Evolutionary conservation across 2,888 invertebrate genomes (phyloP).

Genomic region (Lasioglossum marginatum): DNA sequence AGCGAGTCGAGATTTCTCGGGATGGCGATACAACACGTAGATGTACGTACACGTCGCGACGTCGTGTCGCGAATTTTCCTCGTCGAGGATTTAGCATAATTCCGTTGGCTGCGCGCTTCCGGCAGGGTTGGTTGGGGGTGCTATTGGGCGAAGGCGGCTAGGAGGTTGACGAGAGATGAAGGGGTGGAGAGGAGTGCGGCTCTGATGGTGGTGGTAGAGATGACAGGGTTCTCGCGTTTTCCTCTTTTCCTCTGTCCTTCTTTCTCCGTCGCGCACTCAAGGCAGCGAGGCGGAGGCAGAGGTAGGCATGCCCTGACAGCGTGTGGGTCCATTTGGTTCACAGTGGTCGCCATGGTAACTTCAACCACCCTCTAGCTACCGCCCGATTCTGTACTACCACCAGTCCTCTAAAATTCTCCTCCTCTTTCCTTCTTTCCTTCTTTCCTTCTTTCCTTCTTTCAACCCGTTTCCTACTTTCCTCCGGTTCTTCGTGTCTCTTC

Average conservation of each 20-base stretch:
- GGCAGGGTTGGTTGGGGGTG: slow-evolving; percentile 29
- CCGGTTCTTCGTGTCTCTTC: slow-evolving; percentile 18
- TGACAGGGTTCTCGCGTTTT: slow-evolving; percentile 53
- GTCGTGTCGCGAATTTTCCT: slow-evolving; percentile 77
- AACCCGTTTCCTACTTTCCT: slow-evolving; percentile 22
- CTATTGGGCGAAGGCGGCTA: slow-evolving; percentile 47
- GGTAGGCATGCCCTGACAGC: slow-evolving; percentile 67
- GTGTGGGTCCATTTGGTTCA: slow-evolving; percentile 76
- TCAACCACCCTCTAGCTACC: slow-evolving; percentile 73
- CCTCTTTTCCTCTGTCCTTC: slow-evolving; percentile 59
- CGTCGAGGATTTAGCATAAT: slow-evolving; percentile 77
- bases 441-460: slow-evolving; percentile 29
- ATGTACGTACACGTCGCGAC: slow-evolving; percentile 72
- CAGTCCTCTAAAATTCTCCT: slow-evolving; percentile 59
- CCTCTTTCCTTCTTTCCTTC: slow-evolving; percentile 30
- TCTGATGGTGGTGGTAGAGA: slow-evolving; percentile 53
- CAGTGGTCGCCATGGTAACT: slow-evolving; percentile 75
- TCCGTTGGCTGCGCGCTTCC: slow-evolving; percentile 70
- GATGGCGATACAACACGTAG: slow-evolving; percentile 68
- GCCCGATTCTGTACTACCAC: slow-evolving; percentile 48
- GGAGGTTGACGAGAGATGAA: slow-evolving; percentile 41
- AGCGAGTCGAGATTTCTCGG: slow-evolving; percentile 61
- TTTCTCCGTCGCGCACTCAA: slow-evolving; percentile 56
- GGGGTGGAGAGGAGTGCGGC: slow-evolving; percentile 7
- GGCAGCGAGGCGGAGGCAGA: slow-evolving; percentile 19